Evolutionary conservation across 2,797 vertebrate species (phyloP).

Genomic region (Coendou prehensilis): DNA sequence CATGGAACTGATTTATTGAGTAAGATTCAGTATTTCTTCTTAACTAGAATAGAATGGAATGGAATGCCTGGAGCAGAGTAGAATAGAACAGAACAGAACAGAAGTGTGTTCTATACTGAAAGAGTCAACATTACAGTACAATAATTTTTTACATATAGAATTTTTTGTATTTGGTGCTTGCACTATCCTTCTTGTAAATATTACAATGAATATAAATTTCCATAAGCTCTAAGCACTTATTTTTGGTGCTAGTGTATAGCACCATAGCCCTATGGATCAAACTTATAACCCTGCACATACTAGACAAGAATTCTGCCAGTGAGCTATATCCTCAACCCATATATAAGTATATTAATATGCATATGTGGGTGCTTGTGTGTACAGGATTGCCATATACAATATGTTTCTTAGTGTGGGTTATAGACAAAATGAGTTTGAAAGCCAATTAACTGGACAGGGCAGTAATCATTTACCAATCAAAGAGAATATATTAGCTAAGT

Average conservation of each 20-base stretch:
- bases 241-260: background rate
- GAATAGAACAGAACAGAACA: background rate
- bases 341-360: background rate
- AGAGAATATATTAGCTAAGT: background rate
- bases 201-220: background rate
- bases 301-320: background rate
- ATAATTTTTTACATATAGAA: background rate
- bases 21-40: background rate
- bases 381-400: background rate
- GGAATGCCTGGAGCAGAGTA: background rate
- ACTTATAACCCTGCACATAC: background rate
- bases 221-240: background rate
- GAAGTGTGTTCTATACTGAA: background rate
- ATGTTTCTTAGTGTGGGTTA: conserved; percentile 11
- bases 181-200: background rate
- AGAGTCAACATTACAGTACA: background rate
- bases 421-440: background rate
- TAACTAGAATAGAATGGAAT: background rate
- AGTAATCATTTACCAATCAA: background rate
- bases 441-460: background rate
- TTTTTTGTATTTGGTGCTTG: background rate
- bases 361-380: background rate
- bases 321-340: background rate
- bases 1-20: background rate
- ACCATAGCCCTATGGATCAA: background rate